Base-by-base conservation (phyloP, 2,797 vertebrate genomes). In the Megaceryle alcyon region DNA sequence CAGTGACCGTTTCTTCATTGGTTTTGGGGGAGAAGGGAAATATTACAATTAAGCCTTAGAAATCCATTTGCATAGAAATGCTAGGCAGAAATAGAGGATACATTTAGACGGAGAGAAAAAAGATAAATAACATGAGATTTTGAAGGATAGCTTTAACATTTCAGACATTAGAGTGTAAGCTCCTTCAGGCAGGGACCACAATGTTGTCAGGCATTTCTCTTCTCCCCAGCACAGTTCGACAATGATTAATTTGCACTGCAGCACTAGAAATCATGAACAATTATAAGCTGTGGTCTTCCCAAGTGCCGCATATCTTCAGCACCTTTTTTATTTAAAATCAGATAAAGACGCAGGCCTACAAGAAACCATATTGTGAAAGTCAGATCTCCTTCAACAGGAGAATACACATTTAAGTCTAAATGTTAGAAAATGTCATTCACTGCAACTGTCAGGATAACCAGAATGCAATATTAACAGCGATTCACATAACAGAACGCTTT, bases 181-280 rank as follows among this genome's bases (percentile, higher is more conserved):
- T 91, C 64, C 59, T 87, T 25, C 54, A 83, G 46, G 37, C 43
- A 83, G 25, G 15, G 39, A 75, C 46, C 49, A 56, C 6, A 12
- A 69, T 0, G 6, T 43, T 71, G 53, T 83, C 33, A 68, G 25
- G 46, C 72, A 87, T 89, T 95, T 75, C 72, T 78, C 9, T 65
- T 80, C 69, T 83, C 48, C 49, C 49, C n/a, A 64, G 75, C 41
- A 69, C 41, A 82, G 60, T 26, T 89, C 5, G 14, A 82, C 75
- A 87, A 35, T 80, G 95, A 96, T 88, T 85, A 92, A 92, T 93
- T 91, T 89, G 51, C 82, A 87, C 82, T 96, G 91, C 79, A 92
- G 84, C 76, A 93, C 63, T 37, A 87, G 61, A 86, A 94, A 87
- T 75, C 61, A 72, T 17, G 46, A 94, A 76, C 83, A 88, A 88